A percentile compares a stretch with the other conserved stretches of the same genome.
Evolutionary conservation across 2,888 invertebrate species (phyloP).

Genomic region (Schizaphis graminum): DNA sequence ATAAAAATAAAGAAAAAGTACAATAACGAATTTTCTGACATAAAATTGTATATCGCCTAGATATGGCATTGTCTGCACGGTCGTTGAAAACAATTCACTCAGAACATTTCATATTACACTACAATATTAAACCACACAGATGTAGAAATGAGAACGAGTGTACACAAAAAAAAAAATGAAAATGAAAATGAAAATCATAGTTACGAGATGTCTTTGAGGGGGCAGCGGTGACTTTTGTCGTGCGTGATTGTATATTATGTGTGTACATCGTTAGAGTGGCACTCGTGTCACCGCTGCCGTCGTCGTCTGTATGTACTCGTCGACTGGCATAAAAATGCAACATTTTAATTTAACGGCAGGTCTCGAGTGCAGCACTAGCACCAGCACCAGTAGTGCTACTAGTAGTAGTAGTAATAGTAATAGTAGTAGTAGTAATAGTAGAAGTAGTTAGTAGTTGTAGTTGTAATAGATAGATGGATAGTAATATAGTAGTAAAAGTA

Average conservation of each 20-base stretch:
- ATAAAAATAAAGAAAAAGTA: too few relatives aligned
- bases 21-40: not conserved
- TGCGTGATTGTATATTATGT: not conserved
- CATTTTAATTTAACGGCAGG: slow-evolving; percentile 35
- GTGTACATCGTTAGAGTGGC: slow-evolving; percentile 5
- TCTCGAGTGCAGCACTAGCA: not conserved
- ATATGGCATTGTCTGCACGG: not conserved
- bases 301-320: not conserved
- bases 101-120: not conserved
- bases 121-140: not conserved
- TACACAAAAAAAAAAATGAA: not conserved
- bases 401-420: not conserved
- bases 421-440: not conserved
- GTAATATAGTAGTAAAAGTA: not conserved
- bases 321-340: slow-evolving; percentile 14
- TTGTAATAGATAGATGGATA: not conserved
- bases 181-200: not conserved
- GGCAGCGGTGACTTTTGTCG: not conserved
- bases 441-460: not conserved
- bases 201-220: not conserved
- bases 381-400: not conserved
- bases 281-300: not conserved
- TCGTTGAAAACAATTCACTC: not conserved
- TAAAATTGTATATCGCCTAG: not conserved
- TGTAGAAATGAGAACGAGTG: not conserved